Base-by-base conservation (phyloP, 37 sponge, comb jelly and placozoan genomes). In the Agelas oroides region DNA sequence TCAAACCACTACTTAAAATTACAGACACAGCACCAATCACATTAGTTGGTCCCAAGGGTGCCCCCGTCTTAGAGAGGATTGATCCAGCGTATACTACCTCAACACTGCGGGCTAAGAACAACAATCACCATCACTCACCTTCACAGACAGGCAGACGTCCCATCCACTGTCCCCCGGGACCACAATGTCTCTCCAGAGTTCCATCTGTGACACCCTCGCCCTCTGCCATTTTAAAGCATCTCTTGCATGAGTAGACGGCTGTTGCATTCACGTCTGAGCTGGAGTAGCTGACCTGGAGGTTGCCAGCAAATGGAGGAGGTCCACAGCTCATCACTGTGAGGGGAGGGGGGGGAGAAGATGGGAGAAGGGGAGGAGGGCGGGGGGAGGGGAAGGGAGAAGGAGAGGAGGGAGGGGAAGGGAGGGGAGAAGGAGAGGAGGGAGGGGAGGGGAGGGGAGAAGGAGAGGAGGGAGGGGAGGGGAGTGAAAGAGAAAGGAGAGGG, bases 131-230 rank as follows among this genome's bases (percentile, higher is more conserved):
- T 3, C 8, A 8, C 71, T 16, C 16, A 70, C 71, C n/a, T 30
- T 70, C 32, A 70, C 71, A 70, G n/a, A 30, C 28, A 6, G 71
- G 71, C 16, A 70, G 33, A 70, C 33, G 71, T 70, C 71, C 71
- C 31, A 5, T 32, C 71, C 71, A 70, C 21, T 70, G 34, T 33
- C 71, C 71, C 11, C 35, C 16, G 35, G 28, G 33, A 70, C 8
- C 32, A 16, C 71, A 70, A 5, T 33, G 34, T 33, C 71, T 25
- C 35, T 24, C 23, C 35, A 70, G 6, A 5, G 71, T 36, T 23
- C 35, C 46, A 8, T 46, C 8, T 46, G 46, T 46, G 46, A 3
- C 46, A 12, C 46, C 46, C 46, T 46, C 46, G 8, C 46, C 46
- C 6, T 46, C 46, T 46, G 46, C 35, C 71, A 70, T 36, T 34